Evolutionary conservation across 2,888 invertebrate species (phyloP).

Genomic region (Heteropelma amictum): DNA sequence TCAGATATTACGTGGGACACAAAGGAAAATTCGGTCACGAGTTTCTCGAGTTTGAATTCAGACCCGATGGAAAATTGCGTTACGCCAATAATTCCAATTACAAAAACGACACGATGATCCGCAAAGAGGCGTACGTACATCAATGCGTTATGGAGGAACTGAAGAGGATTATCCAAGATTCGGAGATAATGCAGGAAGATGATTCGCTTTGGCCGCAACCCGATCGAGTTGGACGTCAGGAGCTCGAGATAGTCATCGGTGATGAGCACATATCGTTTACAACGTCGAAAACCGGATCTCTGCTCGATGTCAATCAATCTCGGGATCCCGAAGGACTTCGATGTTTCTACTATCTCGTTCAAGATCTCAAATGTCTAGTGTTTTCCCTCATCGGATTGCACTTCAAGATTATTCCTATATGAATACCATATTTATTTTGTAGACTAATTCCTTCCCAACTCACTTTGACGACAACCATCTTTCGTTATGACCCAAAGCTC

Average conservation of each 20-base stretch:
- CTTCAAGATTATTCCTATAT: conserved; percentile 99
- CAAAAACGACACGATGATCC: conserved; percentile 99
- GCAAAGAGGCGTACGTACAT: conserved; percentile 98
- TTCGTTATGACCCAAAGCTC: no score
- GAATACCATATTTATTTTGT: conserved; percentile 77
- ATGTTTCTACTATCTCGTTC: conserved; percentile 99
- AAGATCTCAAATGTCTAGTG: conserved; percentile 99
- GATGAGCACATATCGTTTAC: conserved; percentile 99
- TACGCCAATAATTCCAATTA: conserved; percentile 99
- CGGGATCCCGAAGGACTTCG: conserved; percentile 98
- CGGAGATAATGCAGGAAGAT: conserved; percentile 97
- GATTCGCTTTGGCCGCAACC: conserved; percentile 93
- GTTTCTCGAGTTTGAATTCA: conserved; percentile 99
- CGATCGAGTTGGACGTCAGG: conserved; percentile 92
- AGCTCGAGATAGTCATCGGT: conserved; percentile 98
- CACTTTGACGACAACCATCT: no score
- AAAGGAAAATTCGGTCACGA: conserved; percentile 99
- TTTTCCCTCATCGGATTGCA: conserved; percentile 99
- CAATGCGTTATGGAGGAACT: conserved; percentile 98
- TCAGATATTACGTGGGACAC: conserved; percentile 99
- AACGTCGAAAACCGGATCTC: conserved; percentile 98
- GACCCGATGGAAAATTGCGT: conserved; percentile 97
- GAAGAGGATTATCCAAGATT: conserved; percentile 97
- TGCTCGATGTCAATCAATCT: conserved; percentile 98
- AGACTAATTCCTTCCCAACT: no score